Conservation (phyloP, 2,797 vertebrate genomes). For the Coregonus suidteri region DNA sequence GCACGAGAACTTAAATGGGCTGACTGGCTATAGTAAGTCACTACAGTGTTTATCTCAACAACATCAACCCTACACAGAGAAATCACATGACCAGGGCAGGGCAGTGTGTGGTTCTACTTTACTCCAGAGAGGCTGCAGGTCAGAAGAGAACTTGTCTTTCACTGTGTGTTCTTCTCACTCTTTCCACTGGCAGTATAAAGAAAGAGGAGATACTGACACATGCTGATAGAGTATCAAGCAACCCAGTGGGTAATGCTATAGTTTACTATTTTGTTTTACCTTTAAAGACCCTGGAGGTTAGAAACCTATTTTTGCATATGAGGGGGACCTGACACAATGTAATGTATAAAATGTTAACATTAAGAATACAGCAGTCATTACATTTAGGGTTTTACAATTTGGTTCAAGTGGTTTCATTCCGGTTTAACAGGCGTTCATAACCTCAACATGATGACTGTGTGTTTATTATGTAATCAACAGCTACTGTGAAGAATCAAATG, state of each 20-base stretch:
- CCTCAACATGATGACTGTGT: conserved; percentile 34
- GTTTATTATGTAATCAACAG: conserved; percentile 44
- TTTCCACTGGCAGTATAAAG: too few species aligned
- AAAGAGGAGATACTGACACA: too few species aligned
- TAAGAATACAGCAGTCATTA: conserved; percentile 25
- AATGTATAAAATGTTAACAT: neutral
- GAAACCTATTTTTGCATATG: conserved; percentile 40
- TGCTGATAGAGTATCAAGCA: too few species aligned
- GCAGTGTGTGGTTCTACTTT: neutral
- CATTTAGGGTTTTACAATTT: conserved; percentile 68
- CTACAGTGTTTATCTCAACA: neutral
- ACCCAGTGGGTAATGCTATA: too few species aligned
- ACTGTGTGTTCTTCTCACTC: neutral
- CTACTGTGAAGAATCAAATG: conserved; percentile 14
- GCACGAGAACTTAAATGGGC: conserved; percentile 6
- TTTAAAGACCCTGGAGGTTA: conserved; percentile 31
- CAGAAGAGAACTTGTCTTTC: neutral
- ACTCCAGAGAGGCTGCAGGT: neutral
- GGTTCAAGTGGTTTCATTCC: conserved; percentile 51
- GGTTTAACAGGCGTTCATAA: conserved; percentile 63
- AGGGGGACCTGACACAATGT: neutral
- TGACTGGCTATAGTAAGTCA: conserved; percentile 15
- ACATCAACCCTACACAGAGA: conserved; percentile 14
- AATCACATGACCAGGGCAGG: neutral
- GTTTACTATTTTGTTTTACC: neutral